phyloP scores from a whole-genome alignment of 2,113 vertebrate genomes.

The Misgurnus anguillicaudatus region DNA sequence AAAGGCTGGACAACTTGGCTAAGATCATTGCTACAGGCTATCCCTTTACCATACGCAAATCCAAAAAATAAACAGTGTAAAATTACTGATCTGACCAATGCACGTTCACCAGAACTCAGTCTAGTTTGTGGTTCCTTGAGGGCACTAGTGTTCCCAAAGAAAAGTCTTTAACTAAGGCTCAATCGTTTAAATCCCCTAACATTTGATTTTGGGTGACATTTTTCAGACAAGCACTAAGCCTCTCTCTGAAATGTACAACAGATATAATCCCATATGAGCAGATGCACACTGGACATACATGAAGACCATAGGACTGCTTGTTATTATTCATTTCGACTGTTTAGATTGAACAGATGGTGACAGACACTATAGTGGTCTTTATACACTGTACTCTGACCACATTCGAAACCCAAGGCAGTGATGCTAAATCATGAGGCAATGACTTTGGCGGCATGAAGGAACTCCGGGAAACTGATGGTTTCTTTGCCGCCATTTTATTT shows the following conservation, averaged over 20 bases:
- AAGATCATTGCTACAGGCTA: neutral
- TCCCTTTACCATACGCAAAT: neutral
- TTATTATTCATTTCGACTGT: neutral
- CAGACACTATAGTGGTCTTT: neutral
- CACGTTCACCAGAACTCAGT: constrained; percentile 10
- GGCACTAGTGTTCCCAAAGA: constrained; percentile 11
- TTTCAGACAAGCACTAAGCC: constrained; percentile 27
- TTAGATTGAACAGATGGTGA: neutral
- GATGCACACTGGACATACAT: neutral
- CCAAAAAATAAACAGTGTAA: neutral
- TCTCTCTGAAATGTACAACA: constrained; percentile 25
- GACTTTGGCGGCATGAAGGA: too few species aligned
- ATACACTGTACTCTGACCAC: too few species aligned
- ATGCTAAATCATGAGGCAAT: too few species aligned
- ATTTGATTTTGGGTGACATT: neutral
- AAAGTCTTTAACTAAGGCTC: constrained; percentile 5
- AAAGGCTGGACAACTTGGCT: neutral
- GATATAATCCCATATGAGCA: constrained; percentile 17
- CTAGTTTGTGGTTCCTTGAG: neutral
- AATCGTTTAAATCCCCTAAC: constrained; percentile 12
- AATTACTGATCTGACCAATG: neutral
- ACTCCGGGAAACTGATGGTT: too few species aligned
- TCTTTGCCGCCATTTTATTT: too few species aligned
- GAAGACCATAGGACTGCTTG: neutral
- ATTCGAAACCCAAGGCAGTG: too few species aligned